phyloP scores from a whole-genome alignment of 2,888 invertebrate genomes.

The Amphimallon solstitiale region DNA sequence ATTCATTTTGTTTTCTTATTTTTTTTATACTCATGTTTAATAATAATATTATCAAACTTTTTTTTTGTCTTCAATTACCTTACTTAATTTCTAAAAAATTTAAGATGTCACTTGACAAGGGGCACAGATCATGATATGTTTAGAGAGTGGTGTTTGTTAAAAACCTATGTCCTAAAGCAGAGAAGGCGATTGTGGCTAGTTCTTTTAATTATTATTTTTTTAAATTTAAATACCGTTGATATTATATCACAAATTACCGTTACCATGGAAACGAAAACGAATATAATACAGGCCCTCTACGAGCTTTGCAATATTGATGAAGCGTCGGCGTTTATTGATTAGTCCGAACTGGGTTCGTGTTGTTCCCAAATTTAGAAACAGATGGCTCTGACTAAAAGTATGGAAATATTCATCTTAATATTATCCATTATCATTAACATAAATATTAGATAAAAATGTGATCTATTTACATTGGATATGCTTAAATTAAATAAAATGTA shows the following conservation, averaged over 20 bases:
- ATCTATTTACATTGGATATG: no score
- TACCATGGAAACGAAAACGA: conserved; percentile 7
- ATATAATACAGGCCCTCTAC: background rate
- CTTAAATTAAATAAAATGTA: no score
- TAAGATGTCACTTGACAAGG: conserved; percentile 73
- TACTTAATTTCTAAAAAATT: conserved; percentile 63
- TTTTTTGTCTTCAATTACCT: conserved; percentile 57
- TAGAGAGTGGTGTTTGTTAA: conserved; percentile 78
- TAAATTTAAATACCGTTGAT: conserved; percentile 55
- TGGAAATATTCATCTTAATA: no score
- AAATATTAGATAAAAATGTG: no score
- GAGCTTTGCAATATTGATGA: background rate
- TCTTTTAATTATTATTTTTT: conserved; percentile 49
- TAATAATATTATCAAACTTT: conserved; percentile 65
- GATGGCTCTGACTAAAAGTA: no score
- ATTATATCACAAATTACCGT: conserved; percentile 42
- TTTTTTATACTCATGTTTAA: conserved; percentile 52
- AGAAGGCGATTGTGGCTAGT: conserved; percentile 67
- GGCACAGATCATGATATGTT: conserved; percentile 85
- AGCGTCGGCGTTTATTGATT: background rate
- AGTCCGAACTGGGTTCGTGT: background rate
- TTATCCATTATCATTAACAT: no score
- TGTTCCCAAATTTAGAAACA: background rate
- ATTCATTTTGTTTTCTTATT: conserved; percentile 40
- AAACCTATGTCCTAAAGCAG: conserved; percentile 66